Base-by-base conservation (phyloP, 2,888 invertebrate genomes). In the Alloscopus bannaensis region DNA sequence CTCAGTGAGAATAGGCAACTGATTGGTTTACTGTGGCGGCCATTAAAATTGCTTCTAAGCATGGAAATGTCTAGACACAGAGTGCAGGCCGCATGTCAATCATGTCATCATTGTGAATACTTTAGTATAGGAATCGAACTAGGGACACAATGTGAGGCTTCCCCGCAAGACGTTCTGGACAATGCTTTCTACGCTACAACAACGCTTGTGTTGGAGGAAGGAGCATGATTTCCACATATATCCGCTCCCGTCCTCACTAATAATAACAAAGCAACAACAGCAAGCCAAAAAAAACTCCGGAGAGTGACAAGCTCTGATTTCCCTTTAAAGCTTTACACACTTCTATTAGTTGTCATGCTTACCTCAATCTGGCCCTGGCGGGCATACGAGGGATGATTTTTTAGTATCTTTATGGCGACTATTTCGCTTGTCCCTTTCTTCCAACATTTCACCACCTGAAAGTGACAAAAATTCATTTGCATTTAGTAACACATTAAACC, bases 331-430 rank as follows among this genome's bases (percentile, higher is more conserved):
- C 45, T 65, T 18, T 31, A 26, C 29, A 4, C 2, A 29, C n/a
- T n/a, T n/a, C n/a, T n/a, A n/a, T n/a, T n/a, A n/a, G n/a, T n/a
- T n/a, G n/a, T n/a, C n/a, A 47, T 6, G 84, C 89, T 89, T 84
- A 97, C 99, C 93, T 99, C 99, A 90, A 99, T 99, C 91, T 99
- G 99, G 87, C 99, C 99, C 91, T 99, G 99, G 87, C 99, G 93
- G 86, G 99, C 99, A 91, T 99, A 99, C 87, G 98, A 99, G 86
- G 99, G 99, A 91, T 99, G 99, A 91, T 99, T 99, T 91, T 99
- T 99, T 81, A 99, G 91, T 89, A 99, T 99, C 91, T 99, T 99
- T 89, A 99, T 99, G 88, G 99, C 99, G 87, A 99, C 99, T 88
- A 99, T 99, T 90, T 99, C 99, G 89, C 98, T 99, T 87, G 99